Conservation (phyloP, 2,113 vertebrate species). For the Loxodonta africana region DNA sequence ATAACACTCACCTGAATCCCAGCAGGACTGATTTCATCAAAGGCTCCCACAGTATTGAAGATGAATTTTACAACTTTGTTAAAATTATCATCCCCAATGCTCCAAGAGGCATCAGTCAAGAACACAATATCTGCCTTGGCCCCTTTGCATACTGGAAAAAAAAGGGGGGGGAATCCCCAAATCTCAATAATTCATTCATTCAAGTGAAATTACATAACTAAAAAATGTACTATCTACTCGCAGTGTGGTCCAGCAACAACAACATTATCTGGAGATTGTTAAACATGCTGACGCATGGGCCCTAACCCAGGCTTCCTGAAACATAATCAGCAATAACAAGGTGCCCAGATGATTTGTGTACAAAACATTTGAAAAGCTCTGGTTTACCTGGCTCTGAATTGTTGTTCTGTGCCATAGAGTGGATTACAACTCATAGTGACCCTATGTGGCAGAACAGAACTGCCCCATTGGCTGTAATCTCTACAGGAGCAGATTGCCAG, state of each 20-base stretch:
- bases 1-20: slow-evolving; percentile 95
- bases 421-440: neutral
- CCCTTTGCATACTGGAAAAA: slow-evolving; percentile 94
- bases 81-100: slow-evolving; percentile 99
- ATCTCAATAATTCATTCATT: slow-evolving; percentile 41
- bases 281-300: neutral
- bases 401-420: neutral
- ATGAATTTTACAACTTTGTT: slow-evolving; percentile 96
- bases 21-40: slow-evolving; percentile 93
- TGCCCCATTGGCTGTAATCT: neutral
- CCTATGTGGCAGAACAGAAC: neutral
- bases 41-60: slow-evolving; percentile 94
- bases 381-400: neutral
- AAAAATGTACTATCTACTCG: neutral
- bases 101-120: slow-evolving; percentile 98
- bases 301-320: neutral
- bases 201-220: neutral
- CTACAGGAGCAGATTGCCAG: neutral
- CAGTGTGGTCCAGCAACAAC: neutral
- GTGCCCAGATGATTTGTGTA: neutral
- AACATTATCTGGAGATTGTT: neutral
- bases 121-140: slow-evolving; percentile 99
- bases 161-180: slow-evolving; percentile 59
- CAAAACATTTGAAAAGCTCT: neutral
- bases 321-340: neutral